phyloP scores from a whole-genome alignment of 2,113 vertebrate species.

The Thunnus thynnus region DNA sequence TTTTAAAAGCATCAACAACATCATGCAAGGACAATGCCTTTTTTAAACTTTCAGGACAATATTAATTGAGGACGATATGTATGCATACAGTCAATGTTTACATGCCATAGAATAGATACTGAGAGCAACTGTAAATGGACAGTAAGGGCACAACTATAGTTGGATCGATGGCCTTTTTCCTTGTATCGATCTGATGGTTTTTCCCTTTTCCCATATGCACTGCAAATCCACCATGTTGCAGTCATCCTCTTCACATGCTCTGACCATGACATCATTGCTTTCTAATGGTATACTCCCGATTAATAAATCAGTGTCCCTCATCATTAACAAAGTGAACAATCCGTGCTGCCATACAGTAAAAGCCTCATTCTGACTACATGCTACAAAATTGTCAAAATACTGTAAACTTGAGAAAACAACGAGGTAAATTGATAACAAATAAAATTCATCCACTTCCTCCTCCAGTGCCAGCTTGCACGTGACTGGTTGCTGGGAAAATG shows the following conservation, averaged over 20 bases:
- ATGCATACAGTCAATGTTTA: slow-evolving; percentile 65
- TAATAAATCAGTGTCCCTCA: slow-evolving; percentile 22
- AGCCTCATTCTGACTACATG: not conserved
- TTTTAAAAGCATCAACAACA: slow-evolving; percentile 26
- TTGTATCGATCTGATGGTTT: slow-evolving; percentile 26
- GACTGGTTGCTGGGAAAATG: slow-evolving; percentile 30
- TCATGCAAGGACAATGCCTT: slow-evolving; percentile 21
- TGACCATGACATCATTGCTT: slow-evolving; percentile 40
- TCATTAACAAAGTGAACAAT: slow-evolving; percentile 14
- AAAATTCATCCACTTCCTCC: slow-evolving; percentile 7
- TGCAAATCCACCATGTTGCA: slow-evolving; percentile 6
- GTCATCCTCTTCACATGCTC: slow-evolving; percentile 19
- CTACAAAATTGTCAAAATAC: slow-evolving; percentile 35
- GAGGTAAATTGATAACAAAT: slow-evolving; percentile 8
- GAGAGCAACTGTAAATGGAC: slow-evolving; percentile 32
- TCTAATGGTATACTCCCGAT: slow-evolving; percentile 14
- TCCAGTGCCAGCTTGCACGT: slow-evolving; percentile 11
- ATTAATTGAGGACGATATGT: slow-evolving; percentile 35
- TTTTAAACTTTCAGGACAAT: slow-evolving; percentile 32
- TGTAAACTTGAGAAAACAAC: slow-evolving; percentile 21
- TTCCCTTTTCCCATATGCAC: slow-evolving; percentile 25
- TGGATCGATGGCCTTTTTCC: slow-evolving; percentile 47
- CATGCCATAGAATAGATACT: slow-evolving; percentile 57
- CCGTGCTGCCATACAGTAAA: not conserved
- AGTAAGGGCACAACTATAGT: slow-evolving; percentile 31